Evolutionary conservation across 2,113 vertebrate species (phyloP).

Genomic region (Vireo altiloquus): DNA sequence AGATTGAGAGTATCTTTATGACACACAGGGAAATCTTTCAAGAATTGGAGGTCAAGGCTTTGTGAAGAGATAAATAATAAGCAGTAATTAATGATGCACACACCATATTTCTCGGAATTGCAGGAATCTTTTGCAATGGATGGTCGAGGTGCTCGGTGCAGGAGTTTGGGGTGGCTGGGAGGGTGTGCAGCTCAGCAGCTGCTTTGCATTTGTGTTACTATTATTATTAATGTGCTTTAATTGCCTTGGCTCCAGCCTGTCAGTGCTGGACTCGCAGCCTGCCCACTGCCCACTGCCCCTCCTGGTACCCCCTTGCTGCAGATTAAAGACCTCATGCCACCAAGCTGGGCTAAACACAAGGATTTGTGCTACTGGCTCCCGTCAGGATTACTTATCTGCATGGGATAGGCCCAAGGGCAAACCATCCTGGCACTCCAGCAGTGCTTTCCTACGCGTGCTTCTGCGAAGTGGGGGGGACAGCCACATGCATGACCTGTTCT

Average conservation of each 20-base stretch:
- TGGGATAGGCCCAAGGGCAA: constrained; percentile 40
- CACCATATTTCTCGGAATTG: neutral
- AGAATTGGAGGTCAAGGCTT: neutral
- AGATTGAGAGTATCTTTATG: neutral
- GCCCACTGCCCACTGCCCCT: neutral
- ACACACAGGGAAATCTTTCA: neutral
- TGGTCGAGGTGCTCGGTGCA: neutral
- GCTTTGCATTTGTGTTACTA: neutral
- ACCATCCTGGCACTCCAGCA: constrained; percentile 60
- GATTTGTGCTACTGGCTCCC: neutral
- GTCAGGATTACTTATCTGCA: constrained; percentile 20
- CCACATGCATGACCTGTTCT: constrained; percentile 75
- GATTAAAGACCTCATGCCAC: neutral
- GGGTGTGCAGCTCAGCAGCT: neutral
- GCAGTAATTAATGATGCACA: constrained; percentile 30
- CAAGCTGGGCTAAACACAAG: neutral
- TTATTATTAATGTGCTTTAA: neutral
- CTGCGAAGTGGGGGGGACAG: constrained; percentile 62
- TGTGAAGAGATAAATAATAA: constrained; percentile 36
- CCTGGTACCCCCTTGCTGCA: neutral
- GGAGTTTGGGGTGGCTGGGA: neutral
- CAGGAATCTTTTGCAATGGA: constrained; percentile 14
- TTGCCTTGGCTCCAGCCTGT: neutral
- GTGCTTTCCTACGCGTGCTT: constrained; percentile 38
- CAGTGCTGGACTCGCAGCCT: accelerated